Evolutionary conservation across 2,113 vertebrate genomes (phyloP).

Genomic region (Burhinus bistriatus): DNA sequence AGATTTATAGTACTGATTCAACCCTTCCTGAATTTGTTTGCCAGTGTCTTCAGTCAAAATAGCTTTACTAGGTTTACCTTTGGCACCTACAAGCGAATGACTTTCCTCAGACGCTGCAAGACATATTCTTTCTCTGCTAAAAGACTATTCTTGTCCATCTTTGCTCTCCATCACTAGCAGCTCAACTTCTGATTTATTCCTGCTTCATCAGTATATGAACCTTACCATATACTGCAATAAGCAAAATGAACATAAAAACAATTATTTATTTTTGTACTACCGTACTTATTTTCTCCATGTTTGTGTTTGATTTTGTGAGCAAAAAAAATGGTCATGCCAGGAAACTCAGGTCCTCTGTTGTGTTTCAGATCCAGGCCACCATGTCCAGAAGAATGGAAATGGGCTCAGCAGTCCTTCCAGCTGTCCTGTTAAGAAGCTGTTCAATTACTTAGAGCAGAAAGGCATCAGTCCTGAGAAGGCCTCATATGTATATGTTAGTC

Average conservation of each 20-base stretch:
- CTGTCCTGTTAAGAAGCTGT: conserved; percentile 47
- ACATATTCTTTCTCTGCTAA: neutral
- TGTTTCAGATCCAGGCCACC: neutral
- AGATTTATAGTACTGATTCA: neutral
- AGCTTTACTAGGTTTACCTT: neutral
- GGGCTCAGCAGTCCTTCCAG: conserved; percentile 39
- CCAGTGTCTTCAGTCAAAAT: neutral
- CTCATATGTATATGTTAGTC: conserved; percentile 43
- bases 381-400: neutral
- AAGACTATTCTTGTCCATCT: neutral
- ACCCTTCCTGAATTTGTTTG: neutral
- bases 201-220: neutral
- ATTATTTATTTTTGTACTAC: neutral
- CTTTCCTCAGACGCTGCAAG: neutral
- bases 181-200: neutral
- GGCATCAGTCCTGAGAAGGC: conserved; percentile 24
- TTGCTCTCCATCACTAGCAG: neutral
- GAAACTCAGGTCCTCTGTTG: neutral
- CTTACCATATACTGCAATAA: neutral
- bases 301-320: neutral
- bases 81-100: neutral
- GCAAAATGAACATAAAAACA: neutral
- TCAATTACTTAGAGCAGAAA: conserved; percentile 56
- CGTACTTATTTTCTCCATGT: neutral
- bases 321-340: neutral